These are phyloP conservation scores for Ciconia nigra DNA, from an alignment of 2,797 vertebrate genomes.

Conservation along the genomic window DNA sequence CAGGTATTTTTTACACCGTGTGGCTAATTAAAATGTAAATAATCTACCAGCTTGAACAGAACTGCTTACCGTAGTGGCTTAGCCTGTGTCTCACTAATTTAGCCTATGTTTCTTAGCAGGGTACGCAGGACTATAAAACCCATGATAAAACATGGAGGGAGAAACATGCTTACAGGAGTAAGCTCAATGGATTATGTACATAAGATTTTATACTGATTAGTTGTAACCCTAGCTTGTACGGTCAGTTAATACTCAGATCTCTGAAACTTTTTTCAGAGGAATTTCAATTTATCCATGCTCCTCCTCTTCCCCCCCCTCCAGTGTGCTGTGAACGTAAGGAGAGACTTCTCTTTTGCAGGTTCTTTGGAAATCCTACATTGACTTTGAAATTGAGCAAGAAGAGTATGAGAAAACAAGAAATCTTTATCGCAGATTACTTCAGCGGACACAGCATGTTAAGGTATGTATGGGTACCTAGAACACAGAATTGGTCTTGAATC, in stretches of 20 bases:
- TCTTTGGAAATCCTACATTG: slow-evolving; percentile 98
- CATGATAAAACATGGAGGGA: not conserved
- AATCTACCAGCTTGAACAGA: not conserved
- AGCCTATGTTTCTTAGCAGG: not conserved
- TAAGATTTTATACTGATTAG: not conserved
- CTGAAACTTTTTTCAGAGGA: not conserved
- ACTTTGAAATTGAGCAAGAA: slow-evolving; percentile 97
- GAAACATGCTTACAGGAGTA: not conserved
- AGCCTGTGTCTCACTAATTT: not conserved
- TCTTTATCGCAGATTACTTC: slow-evolving; percentile 89
- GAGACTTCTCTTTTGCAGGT: slow-evolving; percentile 76
- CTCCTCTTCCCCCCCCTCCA: not conserved
- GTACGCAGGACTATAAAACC: not conserved
- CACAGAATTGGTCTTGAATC: not conserved
- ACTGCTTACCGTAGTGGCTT: not conserved
- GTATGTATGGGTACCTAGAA: slow-evolving; percentile 52
- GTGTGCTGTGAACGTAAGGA: fast-evolving
- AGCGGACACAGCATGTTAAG: slow-evolving; percentile 96
- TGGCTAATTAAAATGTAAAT: not conserved
- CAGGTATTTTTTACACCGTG: not conserved
- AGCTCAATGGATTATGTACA: not conserved
- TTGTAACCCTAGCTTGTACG: fast-evolving
- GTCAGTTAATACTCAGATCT: not conserved
- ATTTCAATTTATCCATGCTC: not conserved
- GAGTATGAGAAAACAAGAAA: slow-evolving; percentile 90